A percentile compares a stretch with the other conserved stretches of the same genome.
Conservation (phyloP, 2,888 invertebrate species). For the Dichetophora obliterata region DNA sequence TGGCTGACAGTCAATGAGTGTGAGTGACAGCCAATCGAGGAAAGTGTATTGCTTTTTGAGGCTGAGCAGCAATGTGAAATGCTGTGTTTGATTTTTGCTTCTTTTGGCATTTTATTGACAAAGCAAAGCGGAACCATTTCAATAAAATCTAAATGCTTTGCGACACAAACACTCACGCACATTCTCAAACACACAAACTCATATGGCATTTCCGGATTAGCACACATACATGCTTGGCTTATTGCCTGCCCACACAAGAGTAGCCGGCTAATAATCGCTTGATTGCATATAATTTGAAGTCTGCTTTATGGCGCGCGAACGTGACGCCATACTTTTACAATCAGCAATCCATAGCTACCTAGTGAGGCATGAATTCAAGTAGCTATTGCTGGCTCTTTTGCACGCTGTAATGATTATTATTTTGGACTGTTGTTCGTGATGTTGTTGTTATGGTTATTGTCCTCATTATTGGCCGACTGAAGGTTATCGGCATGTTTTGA, state of each 20-base stretch:
- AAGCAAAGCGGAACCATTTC: slow-evolving; percentile 37
- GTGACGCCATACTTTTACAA: slow-evolving; percentile 20
- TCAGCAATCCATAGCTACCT: background rate
- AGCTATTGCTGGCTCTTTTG: slow-evolving; percentile 6
- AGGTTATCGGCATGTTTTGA: slow-evolving; percentile 52
- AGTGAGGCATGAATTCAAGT: slow-evolving; percentile 6
- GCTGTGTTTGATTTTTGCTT: slow-evolving; percentile 21
- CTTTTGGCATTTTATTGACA: slow-evolving; percentile 37
- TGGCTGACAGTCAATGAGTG: background rate
- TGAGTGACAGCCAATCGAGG: background rate
- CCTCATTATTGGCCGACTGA: slow-evolving; percentile 47
- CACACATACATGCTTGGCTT: slow-evolving; percentile 7
- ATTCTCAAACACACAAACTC: background rate
- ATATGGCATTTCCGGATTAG: background rate
- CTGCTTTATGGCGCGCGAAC: slow-evolving; percentile 33
- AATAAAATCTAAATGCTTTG: slow-evolving; percentile 41
- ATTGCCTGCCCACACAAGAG: background rate
- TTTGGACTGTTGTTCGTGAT: slow-evolving; percentile 26
- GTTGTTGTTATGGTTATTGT: slow-evolving; percentile 37
- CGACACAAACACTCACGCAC: slow-evolving; percentile 3
- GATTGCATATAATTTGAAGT: slow-evolving; percentile 34
- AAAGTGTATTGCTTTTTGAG: too few species aligned
- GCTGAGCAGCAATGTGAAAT: background rate
- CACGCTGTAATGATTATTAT: slow-evolving; percentile 25
- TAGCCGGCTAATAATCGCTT: slow-evolving; percentile 27